Percentiles rank a stretch among this genome's conserved stretches.
phyloP scores from a whole-genome alignment of 2,113 vertebrate species.

The Brachyhypopomus gauderio region DNA sequence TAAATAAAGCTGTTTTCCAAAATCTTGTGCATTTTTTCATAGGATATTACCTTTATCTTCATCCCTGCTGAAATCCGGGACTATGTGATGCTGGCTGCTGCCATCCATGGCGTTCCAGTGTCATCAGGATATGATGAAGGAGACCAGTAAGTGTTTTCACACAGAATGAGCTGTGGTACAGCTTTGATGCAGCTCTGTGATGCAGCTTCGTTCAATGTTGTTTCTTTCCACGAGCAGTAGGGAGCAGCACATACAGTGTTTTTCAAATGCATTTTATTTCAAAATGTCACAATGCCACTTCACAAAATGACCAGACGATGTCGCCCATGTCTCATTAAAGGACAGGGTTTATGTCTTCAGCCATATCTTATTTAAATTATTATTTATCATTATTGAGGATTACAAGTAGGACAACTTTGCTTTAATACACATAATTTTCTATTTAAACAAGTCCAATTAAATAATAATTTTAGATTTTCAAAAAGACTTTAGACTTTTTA shows the following conservation, averaged over 20 bases:
- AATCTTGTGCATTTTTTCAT: constrained; percentile 24
- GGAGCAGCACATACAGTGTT: not conserved
- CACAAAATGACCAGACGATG: too few relatives aligned
- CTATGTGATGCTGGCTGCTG: constrained; percentile 79
- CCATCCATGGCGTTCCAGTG: constrained; percentile 71
- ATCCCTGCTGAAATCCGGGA: constrained; percentile 81
- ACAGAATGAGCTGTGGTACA: too few relatives aligned
- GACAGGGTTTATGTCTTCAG: not conserved
- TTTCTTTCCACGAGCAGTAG: not conserved
- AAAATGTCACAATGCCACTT: too few relatives aligned
- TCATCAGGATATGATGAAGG: constrained; percentile 70
- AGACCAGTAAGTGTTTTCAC: constrained; percentile 72
- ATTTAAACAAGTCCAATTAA: too few relatives aligned
- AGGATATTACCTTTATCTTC: constrained; percentile 84
- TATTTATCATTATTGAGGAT: too few relatives aligned
- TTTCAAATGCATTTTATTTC: too few relatives aligned
- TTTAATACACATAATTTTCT: too few relatives aligned
- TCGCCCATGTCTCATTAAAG: not conserved
- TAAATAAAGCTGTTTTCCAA: not conserved
- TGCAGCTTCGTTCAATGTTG: not conserved
- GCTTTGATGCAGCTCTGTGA: too few relatives aligned
- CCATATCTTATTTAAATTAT: too few relatives aligned
- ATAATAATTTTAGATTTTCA: too few relatives aligned
- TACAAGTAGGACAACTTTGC: too few relatives aligned
- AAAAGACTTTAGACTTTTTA: too few relatives aligned